Evolutionary conservation across 2,113 vertebrate species (phyloP).

Genomic region (Ivindomyrus marchei): DNA sequence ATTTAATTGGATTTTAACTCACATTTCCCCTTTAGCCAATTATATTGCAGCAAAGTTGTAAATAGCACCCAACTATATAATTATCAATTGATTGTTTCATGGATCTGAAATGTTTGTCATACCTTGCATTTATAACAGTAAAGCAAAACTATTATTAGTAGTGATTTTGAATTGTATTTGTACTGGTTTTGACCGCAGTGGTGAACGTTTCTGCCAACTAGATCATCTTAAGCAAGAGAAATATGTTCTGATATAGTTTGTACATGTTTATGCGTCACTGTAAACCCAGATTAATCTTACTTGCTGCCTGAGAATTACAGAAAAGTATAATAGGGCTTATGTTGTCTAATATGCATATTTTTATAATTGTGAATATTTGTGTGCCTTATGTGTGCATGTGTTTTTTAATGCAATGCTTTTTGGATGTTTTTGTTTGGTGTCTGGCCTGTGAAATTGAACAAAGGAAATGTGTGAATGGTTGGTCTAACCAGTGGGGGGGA

Average conservation of each 20-base stretch:
- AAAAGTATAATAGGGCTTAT: neutral
- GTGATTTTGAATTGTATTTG: neutral
- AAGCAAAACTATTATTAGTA: neutral
- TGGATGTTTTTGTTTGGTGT: neutral
- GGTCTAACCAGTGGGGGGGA: neutral
- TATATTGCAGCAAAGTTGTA: neutral
- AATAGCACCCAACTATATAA: neutral
- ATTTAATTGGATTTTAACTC: neutral
- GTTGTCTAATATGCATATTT: neutral
- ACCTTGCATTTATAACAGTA: neutral
- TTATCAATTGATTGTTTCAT: neutral
- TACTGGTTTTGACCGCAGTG: neutral
- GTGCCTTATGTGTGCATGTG: neutral
- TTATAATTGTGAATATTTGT: neutral
- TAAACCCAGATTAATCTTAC: neutral
- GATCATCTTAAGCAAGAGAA: neutral
- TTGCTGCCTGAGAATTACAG: neutral
- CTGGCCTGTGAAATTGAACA: neutral
- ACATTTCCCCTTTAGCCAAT: neutral
- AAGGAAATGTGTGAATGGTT: neutral
- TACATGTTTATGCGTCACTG: constrained; percentile 1
- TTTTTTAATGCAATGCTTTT: neutral
- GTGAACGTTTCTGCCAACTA: neutral
- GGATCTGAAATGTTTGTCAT: neutral
- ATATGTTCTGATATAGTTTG: neutral